These are phyloP conservation scores for Fabriciana adippe DNA, from an alignment of 2,888 invertebrate species.

Conservation along the genomic window DNA sequence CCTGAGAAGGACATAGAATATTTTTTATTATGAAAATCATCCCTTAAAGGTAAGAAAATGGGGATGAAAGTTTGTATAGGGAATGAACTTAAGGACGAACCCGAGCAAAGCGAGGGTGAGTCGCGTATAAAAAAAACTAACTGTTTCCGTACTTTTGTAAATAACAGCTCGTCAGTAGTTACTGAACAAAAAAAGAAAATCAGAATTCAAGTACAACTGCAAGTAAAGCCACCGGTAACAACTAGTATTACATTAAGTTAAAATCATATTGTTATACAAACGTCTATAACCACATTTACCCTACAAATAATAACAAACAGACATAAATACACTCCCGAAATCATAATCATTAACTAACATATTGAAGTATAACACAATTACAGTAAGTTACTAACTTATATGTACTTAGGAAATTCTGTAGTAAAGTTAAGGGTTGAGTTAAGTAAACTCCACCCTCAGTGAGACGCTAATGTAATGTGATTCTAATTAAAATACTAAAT, in stretches of 20 bases:
- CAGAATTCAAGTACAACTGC: too few relatives aligned
- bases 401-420: conserved; percentile 33
- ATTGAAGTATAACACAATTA: conserved; percentile 37
- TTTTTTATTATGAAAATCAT: too few relatives aligned
- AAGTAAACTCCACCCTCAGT: conserved; percentile 27
- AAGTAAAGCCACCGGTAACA: too few relatives aligned
- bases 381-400: conserved; percentile 32
- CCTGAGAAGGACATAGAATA: too few relatives aligned
- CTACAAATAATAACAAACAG: conserved; percentile 14
- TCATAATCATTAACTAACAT: conserved; percentile 33
- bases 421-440: conserved; percentile 34
- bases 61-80: too few relatives aligned
- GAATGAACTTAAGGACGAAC: too few relatives aligned
- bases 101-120: too few relatives aligned
- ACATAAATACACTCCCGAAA: conserved; percentile 16
- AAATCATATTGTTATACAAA: background rate
- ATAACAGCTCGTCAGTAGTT: too few relatives aligned
- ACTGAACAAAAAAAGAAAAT: too few relatives aligned
- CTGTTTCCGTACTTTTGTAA: too few relatives aligned
- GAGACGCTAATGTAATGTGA: conserved; percentile 27
- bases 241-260: background rate
- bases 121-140: too few relatives aligned
- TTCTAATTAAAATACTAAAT: conserved; percentile 26
- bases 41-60: too few relatives aligned
- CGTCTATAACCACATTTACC: background rate